Evolutionary conservation across 1,140 invertebrate species (phyloP), one percentile per base, ranked within the genome.

Genomic region (Psix sp.): DNA sequence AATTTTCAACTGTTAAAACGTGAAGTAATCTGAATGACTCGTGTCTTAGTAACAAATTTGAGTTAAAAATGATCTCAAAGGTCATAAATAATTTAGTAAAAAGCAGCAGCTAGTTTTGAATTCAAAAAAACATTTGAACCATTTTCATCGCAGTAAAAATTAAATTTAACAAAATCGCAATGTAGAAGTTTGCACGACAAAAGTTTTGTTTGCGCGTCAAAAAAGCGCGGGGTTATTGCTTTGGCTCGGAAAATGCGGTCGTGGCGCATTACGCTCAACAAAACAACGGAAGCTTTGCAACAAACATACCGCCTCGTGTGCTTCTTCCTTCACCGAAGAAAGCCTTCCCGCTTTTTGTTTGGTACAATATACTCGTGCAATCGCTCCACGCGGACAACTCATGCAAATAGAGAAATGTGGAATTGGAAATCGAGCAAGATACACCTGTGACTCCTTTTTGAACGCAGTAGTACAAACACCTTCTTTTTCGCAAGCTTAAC

Each of bases 291-390:
- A 21, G n/a, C 26, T 15, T 10, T 20, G 24, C 52, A 68, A 67
- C 54, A 59, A 45, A 52, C 39, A 31, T 43, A 48, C 45, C 4
- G 29, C 21, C 15, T 31, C 26, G 2, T 15, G 14, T 15, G 33
- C 29, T 59, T 67, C 46, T 52, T 59, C 29, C 15, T 16, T 33
- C 15, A 17, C 6, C 15, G 18, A n/a, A 21, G 29, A 62, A 62
- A 71, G 36, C 56, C 67, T 71, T 40, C 9, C 10, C 40, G 16
- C 20, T 71, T 71, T 56, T 71, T 71, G 67, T 35, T 35, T 14
- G 10, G n/a, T 5, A 56, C 36, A 48, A 62, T 70, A 26, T 16
- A 56, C 26, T 59, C 20, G 35, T 13, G 38, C 33, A 56, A 56
- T 66, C 45, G 26, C 29, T 9, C 13, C 38, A 18, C 20, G 16